Conservation (phyloP, 2,113 vertebrate species). For the Falcunculus frontatus region DNA sequence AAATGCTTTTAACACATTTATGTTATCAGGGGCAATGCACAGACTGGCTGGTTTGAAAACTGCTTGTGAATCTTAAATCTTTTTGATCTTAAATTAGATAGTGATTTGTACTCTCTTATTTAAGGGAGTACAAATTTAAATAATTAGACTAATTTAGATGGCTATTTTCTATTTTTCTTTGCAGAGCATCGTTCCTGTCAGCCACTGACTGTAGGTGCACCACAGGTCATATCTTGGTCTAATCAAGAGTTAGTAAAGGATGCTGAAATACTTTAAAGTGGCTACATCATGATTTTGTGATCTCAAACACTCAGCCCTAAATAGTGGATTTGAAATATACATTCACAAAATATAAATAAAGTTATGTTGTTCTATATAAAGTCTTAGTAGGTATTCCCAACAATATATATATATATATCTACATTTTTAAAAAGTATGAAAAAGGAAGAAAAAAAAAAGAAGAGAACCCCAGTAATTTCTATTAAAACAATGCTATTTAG, state of each 20-base stretch:
- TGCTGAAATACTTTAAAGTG: not conserved
- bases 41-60: not conserved
- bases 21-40: not conserved
- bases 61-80: not conserved
- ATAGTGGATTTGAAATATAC: not conserved
- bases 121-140: not conserved
- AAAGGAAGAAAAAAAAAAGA: not conserved
- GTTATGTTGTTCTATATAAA: not conserved
- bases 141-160: not conserved
- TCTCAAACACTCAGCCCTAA: not conserved
- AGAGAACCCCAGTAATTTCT: not conserved
- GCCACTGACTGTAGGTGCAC: not conserved
- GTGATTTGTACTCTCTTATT: not conserved
- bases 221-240: not conserved
- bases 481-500: not conserved
- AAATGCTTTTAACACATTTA: not conserved
- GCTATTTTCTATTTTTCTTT: not conserved
- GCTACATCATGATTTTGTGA: not conserved
- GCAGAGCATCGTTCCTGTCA: not conserved
- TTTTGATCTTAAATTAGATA: not conserved
- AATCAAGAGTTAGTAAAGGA: not conserved
- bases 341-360: not conserved
- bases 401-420: not conserved
- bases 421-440: not conserved
- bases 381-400: not conserved